Evolutionary conservation across 2,888 invertebrate species (phyloP).

Genomic region (Nomada goodeniana): DNA sequence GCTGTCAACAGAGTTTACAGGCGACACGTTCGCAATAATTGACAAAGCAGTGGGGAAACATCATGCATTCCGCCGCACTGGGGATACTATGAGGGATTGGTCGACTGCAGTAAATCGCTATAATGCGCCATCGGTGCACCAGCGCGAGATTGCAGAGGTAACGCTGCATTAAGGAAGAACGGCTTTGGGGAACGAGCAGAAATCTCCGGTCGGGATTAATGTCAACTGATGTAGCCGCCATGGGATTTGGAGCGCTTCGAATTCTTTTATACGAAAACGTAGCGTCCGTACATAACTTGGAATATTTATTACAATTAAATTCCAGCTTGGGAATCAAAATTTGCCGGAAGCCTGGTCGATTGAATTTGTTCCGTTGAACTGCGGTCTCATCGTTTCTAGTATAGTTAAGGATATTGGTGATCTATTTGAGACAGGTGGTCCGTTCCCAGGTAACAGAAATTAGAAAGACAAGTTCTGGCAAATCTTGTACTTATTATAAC

Average conservation of each 20-base stretch:
- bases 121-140: constrained; percentile 48
- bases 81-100: constrained; percentile 52
- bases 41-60: constrained; percentile 30
- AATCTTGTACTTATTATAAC: too few relatives aligned
- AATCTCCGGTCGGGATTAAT: constrained; percentile 34
- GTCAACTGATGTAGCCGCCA: not conserved
- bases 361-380: too few relatives aligned
- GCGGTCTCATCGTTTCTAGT: too few relatives aligned
- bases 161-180: constrained; percentile 41
- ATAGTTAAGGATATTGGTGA: too few relatives aligned
- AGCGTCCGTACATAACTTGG: too few relatives aligned
- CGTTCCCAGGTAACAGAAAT: too few relatives aligned
- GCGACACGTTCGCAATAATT: constrained; percentile 43
- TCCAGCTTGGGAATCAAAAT: too few relatives aligned
- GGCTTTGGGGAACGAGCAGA: constrained; percentile 12
- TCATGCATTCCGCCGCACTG: constrained; percentile 45
- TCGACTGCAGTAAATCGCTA: constrained; percentile 62
- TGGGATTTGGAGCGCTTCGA: not conserved
- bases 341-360: too few relatives aligned
- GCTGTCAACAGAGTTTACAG: constrained; percentile 13
- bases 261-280: not conserved
- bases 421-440: too few relatives aligned
- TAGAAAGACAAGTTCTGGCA: too few relatives aligned
- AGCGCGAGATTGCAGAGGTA: constrained; percentile 36
- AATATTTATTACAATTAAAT: too few relatives aligned